Base-by-base conservation (phyloP, 1,140 invertebrate species). In the Gryon sp. region DNA sequence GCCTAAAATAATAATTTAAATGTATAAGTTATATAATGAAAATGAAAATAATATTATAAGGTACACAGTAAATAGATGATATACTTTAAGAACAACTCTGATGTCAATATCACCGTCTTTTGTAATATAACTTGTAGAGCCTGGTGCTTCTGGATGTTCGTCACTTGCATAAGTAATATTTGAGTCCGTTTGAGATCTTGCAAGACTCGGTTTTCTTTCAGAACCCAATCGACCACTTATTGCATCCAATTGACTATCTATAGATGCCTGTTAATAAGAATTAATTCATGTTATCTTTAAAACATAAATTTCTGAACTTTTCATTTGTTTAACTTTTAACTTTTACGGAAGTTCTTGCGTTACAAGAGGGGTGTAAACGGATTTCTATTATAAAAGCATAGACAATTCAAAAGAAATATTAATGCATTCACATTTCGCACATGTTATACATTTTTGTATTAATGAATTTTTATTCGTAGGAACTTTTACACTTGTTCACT, bases 91-190 rank as follows among this genome's bases (percentile, higher is more conserved):
- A 1, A 99, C 93, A 5, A 99, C 94, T 86, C 94, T 92, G 69
- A 96, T 92, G 87, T 98, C 95, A 32, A 99, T 93, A 82, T 97
- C 94, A 0, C 98, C 98, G 81, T 99, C 96, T 81, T 94, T 94
- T 19, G 97, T 98, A 19, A 99, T 98, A 79, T 99, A 99, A 84
- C 93, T 92, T 9, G 93, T 88, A 0, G 97, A 96, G 0, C 98
- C 98, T 0, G 96, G 92, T 1, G 96, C 96, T 89, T 98, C 95
- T 2, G 92, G 92, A 48, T 92, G 87, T 76, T 96, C 94, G 75
- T 95, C 93, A 0, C 92, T 91, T 4, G 91, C 90, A 82, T 99
- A 99, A 28, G 93, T 94, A 34, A 99, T 98, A 78, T 98, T 97
- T 0, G 96, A 97, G 84, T 99, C 97, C 0, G 97, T 99, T 82